A percentile compares a stretch with the other conserved stretches of the same genome.
These are phyloP conservation scores for Actinia tenebrosa DNA, from an alignment of 64 coral and sea anemone genomes.

Conservation along the genomic window DNA sequence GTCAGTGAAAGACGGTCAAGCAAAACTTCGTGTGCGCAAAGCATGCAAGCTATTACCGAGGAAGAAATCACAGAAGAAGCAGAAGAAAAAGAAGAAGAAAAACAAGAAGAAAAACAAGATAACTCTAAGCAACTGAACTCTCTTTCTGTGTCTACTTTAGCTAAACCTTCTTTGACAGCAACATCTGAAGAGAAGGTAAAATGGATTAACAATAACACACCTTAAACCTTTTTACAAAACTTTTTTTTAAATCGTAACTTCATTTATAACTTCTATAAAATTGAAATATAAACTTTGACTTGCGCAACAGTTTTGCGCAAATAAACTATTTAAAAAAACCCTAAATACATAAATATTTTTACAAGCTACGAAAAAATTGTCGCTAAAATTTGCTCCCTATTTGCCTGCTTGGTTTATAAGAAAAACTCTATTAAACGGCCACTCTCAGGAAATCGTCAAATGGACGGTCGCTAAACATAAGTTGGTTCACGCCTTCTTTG, in stretches of 20 bases:
- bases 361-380: too few relatives aligned
- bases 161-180: not conserved
- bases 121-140: not conserved
- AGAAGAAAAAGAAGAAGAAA: not conserved
- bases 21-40: conserved; percentile 1
- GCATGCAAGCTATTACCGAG: conserved; percentile 62
- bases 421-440: too few relatives aligned
- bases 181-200: not conserved
- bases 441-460: too few relatives aligned
- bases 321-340: not conserved
- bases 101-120: not conserved
- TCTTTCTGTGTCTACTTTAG: not conserved
- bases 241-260: not conserved
- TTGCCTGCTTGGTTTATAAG: too few relatives aligned
- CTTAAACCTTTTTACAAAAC: not conserved
- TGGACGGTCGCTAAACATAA: too few relatives aligned
- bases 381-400: too few relatives aligned
- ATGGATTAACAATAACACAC: not conserved
- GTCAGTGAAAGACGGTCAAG: conserved; percentile 7
- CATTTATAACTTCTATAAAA: not conserved
- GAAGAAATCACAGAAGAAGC: conserved; percentile 41
- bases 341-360: too few relatives aligned
- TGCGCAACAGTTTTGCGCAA: not conserved
- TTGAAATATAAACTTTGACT: not conserved
- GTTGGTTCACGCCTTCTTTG: too few relatives aligned